Evolutionary conservation across 2,888 invertebrate genomes (phyloP).

Genomic region (Andrena bucephala): DNA sequence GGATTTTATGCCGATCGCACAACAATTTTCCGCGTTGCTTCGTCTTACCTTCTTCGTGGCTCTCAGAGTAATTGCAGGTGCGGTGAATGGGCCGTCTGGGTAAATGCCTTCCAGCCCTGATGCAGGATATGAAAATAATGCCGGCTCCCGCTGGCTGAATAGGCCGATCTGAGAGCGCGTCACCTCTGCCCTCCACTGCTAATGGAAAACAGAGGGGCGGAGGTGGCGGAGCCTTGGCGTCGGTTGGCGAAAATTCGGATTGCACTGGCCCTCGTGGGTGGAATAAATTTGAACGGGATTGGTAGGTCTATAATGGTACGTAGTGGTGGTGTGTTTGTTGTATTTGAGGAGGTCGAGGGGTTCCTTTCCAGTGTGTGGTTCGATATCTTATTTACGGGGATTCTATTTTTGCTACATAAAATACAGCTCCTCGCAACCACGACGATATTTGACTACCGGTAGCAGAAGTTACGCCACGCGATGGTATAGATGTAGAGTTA

Average conservation of each 20-base stretch:
- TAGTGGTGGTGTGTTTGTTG: no score
- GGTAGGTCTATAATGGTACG: background rate
- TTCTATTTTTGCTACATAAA: no score
- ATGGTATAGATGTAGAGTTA: background rate
- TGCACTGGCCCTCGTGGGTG: background rate
- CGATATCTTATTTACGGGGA: no score
- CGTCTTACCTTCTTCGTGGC: slow-evolving; percentile 27
- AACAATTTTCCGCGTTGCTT: slow-evolving; percentile 57
- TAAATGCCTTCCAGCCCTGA: slow-evolving; percentile 32
- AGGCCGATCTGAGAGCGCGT: slow-evolving; percentile 28
- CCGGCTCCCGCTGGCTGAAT: background rate
- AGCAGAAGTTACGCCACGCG: no score
- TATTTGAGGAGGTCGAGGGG: no score
- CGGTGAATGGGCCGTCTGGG: slow-evolving; percentile 25
- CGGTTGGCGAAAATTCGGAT: background rate
- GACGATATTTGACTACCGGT: background rate
- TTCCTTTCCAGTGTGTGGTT: no score
- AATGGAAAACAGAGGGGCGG: slow-evolving; percentile 20
- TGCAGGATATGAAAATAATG: slow-evolving; percentile 49
- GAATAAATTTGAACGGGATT: slow-evolving; percentile 1
- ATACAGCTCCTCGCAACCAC: background rate
- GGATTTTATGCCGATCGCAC: slow-evolving; percentile 29
- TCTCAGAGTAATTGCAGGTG: slow-evolving; percentile 62
- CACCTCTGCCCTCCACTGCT: background rate
- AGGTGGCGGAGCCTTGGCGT: background rate